These are phyloP conservation scores for Aplocera efformata DNA, from an alignment of 2,888 invertebrate genomes.

Conservation along the genomic window DNA sequence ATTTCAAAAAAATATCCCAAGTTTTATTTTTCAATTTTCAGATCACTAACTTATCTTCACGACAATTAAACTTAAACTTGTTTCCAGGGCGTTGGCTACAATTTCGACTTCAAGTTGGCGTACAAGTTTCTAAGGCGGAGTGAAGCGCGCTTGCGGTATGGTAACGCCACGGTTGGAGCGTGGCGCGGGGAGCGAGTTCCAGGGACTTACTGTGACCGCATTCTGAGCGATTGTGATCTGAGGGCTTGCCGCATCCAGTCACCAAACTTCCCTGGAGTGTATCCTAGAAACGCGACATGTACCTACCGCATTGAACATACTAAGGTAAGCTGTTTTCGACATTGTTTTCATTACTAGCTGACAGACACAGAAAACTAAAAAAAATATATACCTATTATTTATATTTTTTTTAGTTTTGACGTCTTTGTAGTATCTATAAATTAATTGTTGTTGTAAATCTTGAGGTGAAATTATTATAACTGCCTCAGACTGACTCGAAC, in stretches of 20 bases:
- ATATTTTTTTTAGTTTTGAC: too few species aligned
- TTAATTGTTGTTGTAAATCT: too few species aligned
- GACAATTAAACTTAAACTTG: conserved; percentile 26
- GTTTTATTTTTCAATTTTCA: too few species aligned
- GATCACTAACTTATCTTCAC: conserved; percentile 15
- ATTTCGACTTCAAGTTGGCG: conserved; percentile 91
- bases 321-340: conserved; percentile 50
- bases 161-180: conserved; percentile 85
- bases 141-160: conserved; percentile 88
- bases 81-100: conserved; percentile 86
- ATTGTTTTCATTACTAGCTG: too few species aligned
- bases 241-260: conserved; percentile 88
- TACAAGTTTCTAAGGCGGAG: conserved; percentile 90
- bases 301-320: conserved; percentile 86
- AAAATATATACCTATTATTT: neutral
- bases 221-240: conserved; percentile 88
- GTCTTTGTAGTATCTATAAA: too few species aligned
- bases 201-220: conserved; percentile 89
- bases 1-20: too few species aligned
- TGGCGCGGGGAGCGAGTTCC: conserved; percentile 88
- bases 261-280: conserved; percentile 94
- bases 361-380: neutral
- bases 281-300: conserved; percentile 92
- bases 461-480: too few species aligned
- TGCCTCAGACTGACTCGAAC: too few species aligned